A percentile compares a stretch with the other conserved stretches of the same genome.
Evolutionary conservation across 2,113 vertebrate species (phyloP).

Genomic region (Megaleporinus macrocephalus): DNA sequence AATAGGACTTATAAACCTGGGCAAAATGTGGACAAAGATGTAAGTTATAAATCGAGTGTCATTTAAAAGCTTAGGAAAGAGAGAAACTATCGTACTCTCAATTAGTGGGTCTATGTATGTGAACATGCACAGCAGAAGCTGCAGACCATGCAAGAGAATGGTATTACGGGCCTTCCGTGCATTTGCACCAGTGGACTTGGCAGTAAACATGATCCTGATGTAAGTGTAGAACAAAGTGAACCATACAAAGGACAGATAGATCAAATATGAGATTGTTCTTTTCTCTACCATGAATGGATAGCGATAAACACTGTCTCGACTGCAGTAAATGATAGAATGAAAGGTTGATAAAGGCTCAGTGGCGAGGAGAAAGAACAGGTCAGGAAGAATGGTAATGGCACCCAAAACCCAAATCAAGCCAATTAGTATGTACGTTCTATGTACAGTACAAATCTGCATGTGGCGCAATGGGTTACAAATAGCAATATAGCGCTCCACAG

Average conservation of each 20-base stretch:
- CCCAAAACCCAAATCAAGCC: slow-evolving; percentile 64
- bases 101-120: slow-evolving; percentile 55
- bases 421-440: slow-evolving; percentile 61
- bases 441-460: slow-evolving; percentile 64
- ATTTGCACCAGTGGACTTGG: no score
- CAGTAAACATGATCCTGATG: no score
- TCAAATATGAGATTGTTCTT: slow-evolving; percentile 43
- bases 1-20: no score
- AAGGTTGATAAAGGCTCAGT: slow-evolving; percentile 61
- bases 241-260: slow-evolving; percentile 63
- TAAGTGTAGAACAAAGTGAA: slow-evolving; percentile 53
- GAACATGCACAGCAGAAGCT: slow-evolving; percentile 71
- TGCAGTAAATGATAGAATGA: slow-evolving; percentile 50
- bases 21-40: no score
- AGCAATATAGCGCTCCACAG: slow-evolving; percentile 69
- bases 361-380: slow-evolving; percentile 65
- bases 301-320: slow-evolving; percentile 53
- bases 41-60: no score
- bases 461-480: slow-evolving; percentile 70
- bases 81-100: background rate
- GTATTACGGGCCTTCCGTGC: no score
- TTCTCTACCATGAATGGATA: slow-evolving; percentile 52
- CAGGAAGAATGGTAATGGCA: slow-evolving; percentile 50
- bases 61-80: no score
- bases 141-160: slow-evolving; percentile 67